These are phyloP conservation scores for Strongylocentrotus purpuratus DNA, from an alignment of 35 echinoderm and acorn worm species.

Conservation along the genomic window DNA sequence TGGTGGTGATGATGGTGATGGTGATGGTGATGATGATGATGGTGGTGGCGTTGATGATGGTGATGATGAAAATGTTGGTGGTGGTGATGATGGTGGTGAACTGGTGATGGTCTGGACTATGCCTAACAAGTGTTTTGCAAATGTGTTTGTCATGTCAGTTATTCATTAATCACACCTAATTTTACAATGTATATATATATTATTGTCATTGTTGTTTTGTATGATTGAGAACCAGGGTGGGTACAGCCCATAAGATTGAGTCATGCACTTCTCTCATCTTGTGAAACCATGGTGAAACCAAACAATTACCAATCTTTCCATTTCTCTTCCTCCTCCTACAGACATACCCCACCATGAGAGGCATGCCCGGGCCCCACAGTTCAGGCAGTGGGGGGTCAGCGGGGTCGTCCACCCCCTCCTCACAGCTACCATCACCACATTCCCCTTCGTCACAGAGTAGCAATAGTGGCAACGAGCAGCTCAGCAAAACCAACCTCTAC, in stretches of 20 bases:
- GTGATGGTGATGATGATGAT: not conserved
- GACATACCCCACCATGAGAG: conserved; percentile 52
- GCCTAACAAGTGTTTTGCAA: too few species aligned
- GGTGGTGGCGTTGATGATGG: not conserved
- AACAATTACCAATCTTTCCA: not conserved
- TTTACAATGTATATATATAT: too few species aligned
- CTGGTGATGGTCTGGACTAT: not conserved
- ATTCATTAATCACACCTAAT: too few species aligned
- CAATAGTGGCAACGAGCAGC: conserved; percentile 52
- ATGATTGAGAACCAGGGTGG: too few species aligned
- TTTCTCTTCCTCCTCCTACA: not conserved
- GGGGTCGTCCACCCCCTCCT: conserved; percentile 66
- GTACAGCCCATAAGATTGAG: too few species aligned
- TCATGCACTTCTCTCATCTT: not conserved
- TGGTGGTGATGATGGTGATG: not conserved
- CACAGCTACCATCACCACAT: conserved; percentile 77
- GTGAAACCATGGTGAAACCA: not conserved
- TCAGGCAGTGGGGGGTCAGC: conserved; percentile 67
- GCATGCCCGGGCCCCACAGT: conserved; percentile 48
- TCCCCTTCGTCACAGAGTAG: conserved; percentile 62
- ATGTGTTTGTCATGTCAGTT: too few species aligned
- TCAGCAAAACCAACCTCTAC: conserved; percentile 77
- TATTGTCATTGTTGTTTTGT: too few species aligned
- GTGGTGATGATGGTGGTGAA: not conserved
- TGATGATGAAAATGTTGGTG: not conserved